phyloP scores from a whole-genome alignment of 2,888 invertebrate species.

The Hydroisotoma schaefferi region DNA sequence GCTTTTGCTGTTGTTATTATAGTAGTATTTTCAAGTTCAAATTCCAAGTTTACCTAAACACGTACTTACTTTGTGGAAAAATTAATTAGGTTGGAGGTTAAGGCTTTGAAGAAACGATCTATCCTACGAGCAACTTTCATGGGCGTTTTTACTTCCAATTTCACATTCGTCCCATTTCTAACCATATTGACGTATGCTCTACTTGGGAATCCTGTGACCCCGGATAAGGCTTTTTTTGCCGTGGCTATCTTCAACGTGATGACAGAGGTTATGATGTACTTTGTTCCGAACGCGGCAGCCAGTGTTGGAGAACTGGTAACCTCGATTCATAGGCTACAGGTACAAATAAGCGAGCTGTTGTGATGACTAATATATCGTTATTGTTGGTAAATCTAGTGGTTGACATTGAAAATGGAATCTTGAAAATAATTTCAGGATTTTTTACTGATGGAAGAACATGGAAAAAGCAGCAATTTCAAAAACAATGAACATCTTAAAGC shows the following conservation, averaged over 20 bases:
- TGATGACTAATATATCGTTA: neutral
- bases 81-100: conserved; percentile 62
- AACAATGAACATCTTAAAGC: neutral
- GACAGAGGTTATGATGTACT: conserved; percentile 67
- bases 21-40: neutral
- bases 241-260: conserved; percentile 62
- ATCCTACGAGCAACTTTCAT: conserved; percentile 62
- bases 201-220: conserved; percentile 53
- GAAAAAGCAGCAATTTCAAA: neutral
- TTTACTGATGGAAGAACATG: conserved; percentile 20
- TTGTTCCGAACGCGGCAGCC: conserved; percentile 75
- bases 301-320: conserved; percentile 75
- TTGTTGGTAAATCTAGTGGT: neutral
- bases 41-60: neutral
- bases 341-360: conserved; percentile 55
- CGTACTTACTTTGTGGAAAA: too few relatives aligned
- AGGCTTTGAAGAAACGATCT: conserved; percentile 63
- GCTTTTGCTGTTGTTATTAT: neutral
- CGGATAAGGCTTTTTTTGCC: conserved; percentile 60
- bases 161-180: conserved; percentile 75
- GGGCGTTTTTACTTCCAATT: conserved; percentile 68
- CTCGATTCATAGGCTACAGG: conserved; percentile 67
- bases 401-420: neutral
- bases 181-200: conserved; percentile 71
- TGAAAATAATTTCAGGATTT: conserved; percentile 17